A percentile compares a stretch with the other conserved stretches of the same genome.
Conservation (phyloP, 2,113 vertebrate species). For the Setophaga petechia region DNA sequence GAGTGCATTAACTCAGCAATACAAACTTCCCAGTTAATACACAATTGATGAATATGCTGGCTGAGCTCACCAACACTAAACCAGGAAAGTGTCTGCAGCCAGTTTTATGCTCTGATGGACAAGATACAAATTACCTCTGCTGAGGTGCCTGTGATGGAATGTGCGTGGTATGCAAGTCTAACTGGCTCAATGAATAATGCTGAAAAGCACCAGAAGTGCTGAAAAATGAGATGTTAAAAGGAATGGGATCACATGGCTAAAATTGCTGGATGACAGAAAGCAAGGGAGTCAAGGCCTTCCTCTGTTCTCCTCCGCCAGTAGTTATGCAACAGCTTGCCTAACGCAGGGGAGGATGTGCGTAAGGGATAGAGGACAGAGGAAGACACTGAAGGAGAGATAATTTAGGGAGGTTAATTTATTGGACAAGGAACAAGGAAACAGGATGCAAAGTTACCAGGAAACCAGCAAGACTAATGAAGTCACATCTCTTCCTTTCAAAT, state of each 20-base stretch:
- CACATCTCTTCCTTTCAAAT: neutral
- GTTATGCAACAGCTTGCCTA: fast-evolving
- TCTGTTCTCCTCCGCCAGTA: neutral
- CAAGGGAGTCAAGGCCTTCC: neutral
- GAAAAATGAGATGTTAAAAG: neutral
- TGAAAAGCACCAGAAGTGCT: neutral
- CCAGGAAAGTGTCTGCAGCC: neutral
- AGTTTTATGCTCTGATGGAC: neutral
- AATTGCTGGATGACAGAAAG: neutral
- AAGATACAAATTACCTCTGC: neutral
- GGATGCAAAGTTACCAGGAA: neutral
- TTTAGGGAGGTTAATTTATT: neutral
- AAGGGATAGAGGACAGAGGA: neutral
- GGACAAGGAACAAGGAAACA: neutral
- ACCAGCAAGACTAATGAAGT: neutral
- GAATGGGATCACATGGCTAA: neutral
- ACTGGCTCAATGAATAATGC: neutral
- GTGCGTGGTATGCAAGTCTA: neutral
- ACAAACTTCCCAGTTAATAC: neutral
- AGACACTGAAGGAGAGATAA: neutral
- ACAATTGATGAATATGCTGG: neutral
- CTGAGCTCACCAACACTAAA: neutral
- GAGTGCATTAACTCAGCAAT: neutral
- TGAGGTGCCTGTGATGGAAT: neutral
- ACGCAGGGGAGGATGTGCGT: neutral